Conservation (phyloP, 2,888 invertebrate species). For the Spodoptera exigua region DNA sequence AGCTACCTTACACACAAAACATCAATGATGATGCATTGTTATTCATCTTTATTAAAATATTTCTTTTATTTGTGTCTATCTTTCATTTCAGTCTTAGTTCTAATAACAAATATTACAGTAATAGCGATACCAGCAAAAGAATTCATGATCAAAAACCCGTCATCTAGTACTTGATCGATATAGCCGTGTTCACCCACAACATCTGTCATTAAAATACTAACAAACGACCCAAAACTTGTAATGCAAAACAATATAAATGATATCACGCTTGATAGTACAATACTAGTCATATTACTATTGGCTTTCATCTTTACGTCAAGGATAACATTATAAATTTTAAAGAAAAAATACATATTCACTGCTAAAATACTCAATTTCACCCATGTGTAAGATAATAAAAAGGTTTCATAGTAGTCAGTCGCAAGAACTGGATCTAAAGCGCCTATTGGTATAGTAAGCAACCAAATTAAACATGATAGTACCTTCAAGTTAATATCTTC, state of each 20-base stretch:
- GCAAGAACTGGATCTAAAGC: neutral
- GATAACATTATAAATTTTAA: conserved; percentile 2
- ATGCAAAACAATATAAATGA: conserved; percentile 1
- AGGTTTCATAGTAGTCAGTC: neutral
- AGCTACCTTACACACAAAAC: too few species aligned
- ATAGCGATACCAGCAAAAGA: conserved; percentile 1
- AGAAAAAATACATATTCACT: conserved; percentile 1
- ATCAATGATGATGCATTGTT: too few species aligned
- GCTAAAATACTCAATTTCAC: neutral
- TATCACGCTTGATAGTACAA: neutral
- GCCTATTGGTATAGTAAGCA: neutral
- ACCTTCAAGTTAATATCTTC: conserved; percentile 4
- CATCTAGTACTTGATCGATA: neutral
- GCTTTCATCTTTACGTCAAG: neutral
- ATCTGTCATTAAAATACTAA: neutral
- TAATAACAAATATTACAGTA: neutral
- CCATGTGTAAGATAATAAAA: neutral
- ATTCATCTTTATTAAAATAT: too few species aligned
- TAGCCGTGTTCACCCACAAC: neutral
- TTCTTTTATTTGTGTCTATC: too few species aligned
- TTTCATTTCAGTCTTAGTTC: too few species aligned
- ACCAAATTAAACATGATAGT: neutral
- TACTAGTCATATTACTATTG: neutral
- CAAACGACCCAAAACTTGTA: neutral
- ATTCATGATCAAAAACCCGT: neutral